Base-by-base conservation (phyloP, 1,140 invertebrate genomes). In the Rhizoglyphus robini region DNA sequence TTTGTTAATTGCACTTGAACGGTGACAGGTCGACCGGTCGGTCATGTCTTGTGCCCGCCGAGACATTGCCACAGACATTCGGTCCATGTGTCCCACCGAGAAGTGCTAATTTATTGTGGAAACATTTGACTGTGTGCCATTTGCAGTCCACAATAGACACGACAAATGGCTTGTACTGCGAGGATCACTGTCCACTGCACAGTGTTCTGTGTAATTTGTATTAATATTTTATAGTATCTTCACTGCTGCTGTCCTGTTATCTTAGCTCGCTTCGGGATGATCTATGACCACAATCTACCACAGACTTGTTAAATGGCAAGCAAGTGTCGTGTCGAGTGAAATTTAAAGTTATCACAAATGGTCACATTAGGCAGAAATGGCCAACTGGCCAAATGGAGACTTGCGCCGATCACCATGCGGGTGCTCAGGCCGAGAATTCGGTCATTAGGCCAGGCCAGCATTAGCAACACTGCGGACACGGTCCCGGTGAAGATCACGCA, bases 171-270 rank as follows among this genome's bases (percentile, higher is more conserved):
- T 8, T 54, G 51, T 32, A 54, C 8, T 25, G 23, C 8, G 8
- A 23, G 23, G 23, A 20, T 8, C 23, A 23, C 51, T 54, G 23
- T 25, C 51, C 20, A 5, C 51, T 15, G 23, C 23, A 8, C 23
- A 54, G 20, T 54, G 51, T 20, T 27, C 23, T 15, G 15, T 54
- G 20, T 54, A 54, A 54, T 54, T 54, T 54, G 31, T 25, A 8
- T 54, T 54, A 54, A 54, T 54, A 54, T 54, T 54, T 54, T 54
- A 54, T 54, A 20, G 8, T 54, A 54, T 54, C 51, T 54, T 41
- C 36, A 11, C 36, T 11, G 8, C 36, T 8, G 36, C 36, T 18
- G 18, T 41, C 8, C 18, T 18, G 36, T 46, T 54, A 32, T 54
- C 23, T 54, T 41, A 18, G 36, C 18, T 54, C 8, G 51, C 20